Conservation (phyloP, 2,888 invertebrate genomes). For the Merodon equestris region DNA sequence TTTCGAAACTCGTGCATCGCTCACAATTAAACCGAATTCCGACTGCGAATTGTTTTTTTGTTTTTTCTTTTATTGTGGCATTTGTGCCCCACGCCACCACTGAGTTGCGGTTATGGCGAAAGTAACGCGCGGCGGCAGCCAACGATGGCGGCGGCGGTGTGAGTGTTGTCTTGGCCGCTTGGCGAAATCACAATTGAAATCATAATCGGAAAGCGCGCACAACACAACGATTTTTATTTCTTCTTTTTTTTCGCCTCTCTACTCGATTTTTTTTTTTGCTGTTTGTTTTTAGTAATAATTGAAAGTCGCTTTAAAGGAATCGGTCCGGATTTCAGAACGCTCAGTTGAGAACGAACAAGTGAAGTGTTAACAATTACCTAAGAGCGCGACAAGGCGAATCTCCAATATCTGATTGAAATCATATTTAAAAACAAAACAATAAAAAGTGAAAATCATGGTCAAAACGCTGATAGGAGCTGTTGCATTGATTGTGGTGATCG, state of each 20-base stretch:
- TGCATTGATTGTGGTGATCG: conserved; percentile 62
- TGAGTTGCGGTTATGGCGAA: conserved; percentile 40
- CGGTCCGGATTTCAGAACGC: conserved; percentile 71
- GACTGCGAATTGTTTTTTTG: conserved; percentile 25
- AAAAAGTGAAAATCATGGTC: conserved; percentile 29
- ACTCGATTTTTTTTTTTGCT: conserved; percentile 21
- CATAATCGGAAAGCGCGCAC: conserved; percentile 62
- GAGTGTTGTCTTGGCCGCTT: conserved; percentile 29
- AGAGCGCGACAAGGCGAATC: conserved; percentile 21
- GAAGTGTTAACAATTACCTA: conserved; percentile 64
- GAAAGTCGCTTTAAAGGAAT: conserved; percentile 72
- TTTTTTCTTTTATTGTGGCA: conserved; percentile 18
- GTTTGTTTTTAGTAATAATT: conserved; percentile 59
- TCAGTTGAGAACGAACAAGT: conserved; percentile 73
- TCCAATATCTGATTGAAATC: conserved; percentile 5
- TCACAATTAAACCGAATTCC: conserved; percentile 44
- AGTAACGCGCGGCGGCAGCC: conserved; percentile 40
- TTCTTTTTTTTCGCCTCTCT: conserved; percentile 13
- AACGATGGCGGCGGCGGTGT: conserved; percentile 23
- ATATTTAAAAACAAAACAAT: not conserved
- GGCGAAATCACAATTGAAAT: conserved; percentile 59
- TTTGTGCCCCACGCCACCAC: not conserved
- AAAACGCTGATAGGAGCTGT: conserved; percentile 35
- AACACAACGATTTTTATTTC: conserved; percentile 25
- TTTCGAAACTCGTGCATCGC: conserved; percentile 35